A percentile compares a stretch with the other conserved stretches of the same genome.
Evolutionary conservation across 2,113 vertebrate species (phyloP).

Genomic region (Rhynchopsitta pachyrhyncha): DNA sequence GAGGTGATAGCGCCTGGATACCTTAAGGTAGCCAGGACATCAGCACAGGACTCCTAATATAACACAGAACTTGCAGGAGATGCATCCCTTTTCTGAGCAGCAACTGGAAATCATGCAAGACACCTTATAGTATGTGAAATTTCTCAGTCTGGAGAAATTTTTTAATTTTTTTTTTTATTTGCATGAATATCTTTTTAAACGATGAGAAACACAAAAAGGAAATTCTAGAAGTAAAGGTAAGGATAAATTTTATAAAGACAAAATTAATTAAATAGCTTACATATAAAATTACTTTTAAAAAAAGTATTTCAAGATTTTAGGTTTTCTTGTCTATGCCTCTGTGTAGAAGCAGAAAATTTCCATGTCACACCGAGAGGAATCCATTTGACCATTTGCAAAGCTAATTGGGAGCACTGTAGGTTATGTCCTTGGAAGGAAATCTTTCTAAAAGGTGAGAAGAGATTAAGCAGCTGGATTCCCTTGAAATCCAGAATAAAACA

Average conservation of each 20-base stretch:
- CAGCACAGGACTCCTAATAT: not conserved
- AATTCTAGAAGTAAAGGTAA: not conserved
- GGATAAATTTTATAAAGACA: not conserved
- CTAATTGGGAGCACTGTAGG: slow-evolving; percentile 65
- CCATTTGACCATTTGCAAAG: slow-evolving; percentile 58
- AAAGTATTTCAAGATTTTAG: not conserved
- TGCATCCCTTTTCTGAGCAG: not conserved
- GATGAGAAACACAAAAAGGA: not conserved
- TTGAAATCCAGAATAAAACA: slow-evolving; percentile 75
- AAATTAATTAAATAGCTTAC: not conserved
- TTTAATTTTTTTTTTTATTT: not conserved
- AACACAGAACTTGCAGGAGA: not conserved
- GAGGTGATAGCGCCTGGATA: not conserved
- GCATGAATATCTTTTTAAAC: not conserved
- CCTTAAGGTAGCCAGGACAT: not conserved
- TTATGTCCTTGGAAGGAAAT: slow-evolving; percentile 63
- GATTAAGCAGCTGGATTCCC: slow-evolving; percentile 69
- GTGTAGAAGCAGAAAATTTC: not conserved
- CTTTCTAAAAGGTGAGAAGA: slow-evolving; percentile 71
- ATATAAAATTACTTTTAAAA: not conserved
- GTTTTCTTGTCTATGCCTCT: not conserved
- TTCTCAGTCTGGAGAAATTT: not conserved
- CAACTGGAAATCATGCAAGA: not conserved
- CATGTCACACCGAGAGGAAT: slow-evolving; percentile 13
- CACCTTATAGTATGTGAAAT: not conserved